Evolutionary conservation across 2,113 vertebrate species (phyloP).

Genomic region (Natator depressus): DNA sequence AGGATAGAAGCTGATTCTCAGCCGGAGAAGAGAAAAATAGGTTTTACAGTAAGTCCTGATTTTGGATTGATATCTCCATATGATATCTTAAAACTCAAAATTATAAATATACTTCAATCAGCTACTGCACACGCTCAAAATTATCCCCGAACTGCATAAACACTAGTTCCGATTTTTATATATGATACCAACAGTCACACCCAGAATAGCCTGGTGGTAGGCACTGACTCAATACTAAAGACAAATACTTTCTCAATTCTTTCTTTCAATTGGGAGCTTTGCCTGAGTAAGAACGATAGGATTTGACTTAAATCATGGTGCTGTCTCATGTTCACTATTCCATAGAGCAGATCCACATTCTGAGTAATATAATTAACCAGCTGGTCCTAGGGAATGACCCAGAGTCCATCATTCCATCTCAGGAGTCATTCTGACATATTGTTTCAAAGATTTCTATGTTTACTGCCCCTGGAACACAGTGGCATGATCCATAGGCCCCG

Average conservation of each 20-base stretch:
- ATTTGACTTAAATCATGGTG: not conserved
- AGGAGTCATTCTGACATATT: not conserved
- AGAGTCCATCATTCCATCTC: not conserved
- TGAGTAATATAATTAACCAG: not conserved
- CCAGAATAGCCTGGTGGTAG: not conserved
- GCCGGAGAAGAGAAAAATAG: not conserved
- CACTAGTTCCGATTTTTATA: not conserved
- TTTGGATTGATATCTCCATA: not conserved
- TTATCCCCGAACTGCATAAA: not conserved
- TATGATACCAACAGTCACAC: not conserved
- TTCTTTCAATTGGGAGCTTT: not conserved
- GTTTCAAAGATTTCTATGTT: not conserved
- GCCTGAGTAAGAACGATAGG: not conserved
- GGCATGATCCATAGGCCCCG: fast-evolving
- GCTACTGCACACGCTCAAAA: not conserved
- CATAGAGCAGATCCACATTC: not conserved
- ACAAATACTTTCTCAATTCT: not conserved
- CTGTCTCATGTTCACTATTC: not conserved
- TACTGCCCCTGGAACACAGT: not conserved
- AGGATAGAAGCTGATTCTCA: not conserved
- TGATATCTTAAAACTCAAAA: not conserved
- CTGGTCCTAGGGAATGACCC: not conserved
- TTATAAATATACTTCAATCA: not conserved
- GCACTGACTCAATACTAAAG: not conserved
- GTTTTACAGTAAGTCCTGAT: not conserved